Evolutionary conservation across 2,113 vertebrate species (phyloP), one percentile per base, ranked within the genome.

Genomic region (Oreochromis niloticus): DNA sequence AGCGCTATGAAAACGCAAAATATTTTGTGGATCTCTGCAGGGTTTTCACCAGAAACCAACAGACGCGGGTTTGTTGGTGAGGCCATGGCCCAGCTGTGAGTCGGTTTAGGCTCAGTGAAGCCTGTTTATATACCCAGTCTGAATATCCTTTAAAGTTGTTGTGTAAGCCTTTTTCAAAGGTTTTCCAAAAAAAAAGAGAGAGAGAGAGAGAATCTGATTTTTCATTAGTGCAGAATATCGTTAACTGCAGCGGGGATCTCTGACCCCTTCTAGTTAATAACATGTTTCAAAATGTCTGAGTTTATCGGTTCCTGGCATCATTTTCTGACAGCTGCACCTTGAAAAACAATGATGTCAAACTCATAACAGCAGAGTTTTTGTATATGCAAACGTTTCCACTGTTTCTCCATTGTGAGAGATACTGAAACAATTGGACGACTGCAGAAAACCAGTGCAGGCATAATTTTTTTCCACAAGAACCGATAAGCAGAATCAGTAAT

Each of bases 241-340:
- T 11, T n/a, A 78, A 19, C 71, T 32, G 13, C 71, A 8, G 13
- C 46, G 0, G 24, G 27, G 7, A 78, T n/a, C 73, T 32, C 73
- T 13, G 34, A 52, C 9, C 6, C 30, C 46, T 48, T 52, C 27
- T 32, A 78, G 73, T 50, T 12, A 50, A 32, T 19, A 75, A 50
- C 43, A 12, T 19, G 27, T 78, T 78, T 32, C 46, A 32, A 24
- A 32, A 52, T 32, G 46, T 46, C 73, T n/a, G 43, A 50, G 43
- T 52, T 78, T 78, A 52, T 52, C 1, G 1, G 43, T 30, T 50
- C 71, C 27, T 78, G 73, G 73, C 27, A 52, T 48, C 16, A 32
- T 78, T 78, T 78, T 34, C 73, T 78, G 73, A 78, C 73, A n/a
- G 27, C 27, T 52, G 46, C 73, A 78, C 73, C 73, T 50, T 52